These are phyloP conservation scores for Mohoua ochrocephala DNA, from an alignment of 2,113 vertebrate genomes.

Conservation along the genomic window DNA sequence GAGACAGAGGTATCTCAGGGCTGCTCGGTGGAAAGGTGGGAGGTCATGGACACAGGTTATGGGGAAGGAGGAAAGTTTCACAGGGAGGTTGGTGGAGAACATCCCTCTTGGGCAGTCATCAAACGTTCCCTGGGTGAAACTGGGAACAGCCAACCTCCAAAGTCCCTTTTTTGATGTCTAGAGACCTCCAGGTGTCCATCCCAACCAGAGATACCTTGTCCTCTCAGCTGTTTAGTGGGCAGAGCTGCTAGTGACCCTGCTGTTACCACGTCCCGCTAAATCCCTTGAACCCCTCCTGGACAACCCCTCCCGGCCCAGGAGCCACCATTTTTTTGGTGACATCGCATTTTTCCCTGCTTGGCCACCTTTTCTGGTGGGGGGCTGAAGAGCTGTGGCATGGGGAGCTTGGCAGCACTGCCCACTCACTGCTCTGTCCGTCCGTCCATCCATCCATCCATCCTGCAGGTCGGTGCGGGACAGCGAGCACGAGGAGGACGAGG, in stretches of 20 bases:
- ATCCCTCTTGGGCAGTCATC: not conserved
- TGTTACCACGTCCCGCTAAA: accelerated
- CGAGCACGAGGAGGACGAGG: constrained; percentile 88
- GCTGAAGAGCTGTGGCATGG: accelerated
- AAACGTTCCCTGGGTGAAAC: not conserved
- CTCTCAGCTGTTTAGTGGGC: not conserved
- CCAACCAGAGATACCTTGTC: not conserved
- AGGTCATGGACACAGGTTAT: not conserved
- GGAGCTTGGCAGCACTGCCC: not conserved
- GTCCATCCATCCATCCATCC: not conserved
- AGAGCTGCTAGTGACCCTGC: not conserved
- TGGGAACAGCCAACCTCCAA: not conserved
- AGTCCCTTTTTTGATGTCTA: not conserved
- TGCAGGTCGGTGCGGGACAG: constrained; percentile 88
- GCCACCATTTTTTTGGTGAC: not conserved
- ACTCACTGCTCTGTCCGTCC: not conserved
- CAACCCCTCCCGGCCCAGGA: not conserved
- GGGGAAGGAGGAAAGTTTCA: not conserved
- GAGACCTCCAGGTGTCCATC: not conserved
- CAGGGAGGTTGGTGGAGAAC: not conserved
- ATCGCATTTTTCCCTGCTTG: accelerated
- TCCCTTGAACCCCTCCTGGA: not conserved
- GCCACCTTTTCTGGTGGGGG: not conserved
- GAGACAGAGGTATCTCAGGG: not conserved
- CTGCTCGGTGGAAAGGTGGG: not conserved